Conservation (phyloP, 2,888 invertebrate genomes). For the Hydroisotoma schaefferi region DNA sequence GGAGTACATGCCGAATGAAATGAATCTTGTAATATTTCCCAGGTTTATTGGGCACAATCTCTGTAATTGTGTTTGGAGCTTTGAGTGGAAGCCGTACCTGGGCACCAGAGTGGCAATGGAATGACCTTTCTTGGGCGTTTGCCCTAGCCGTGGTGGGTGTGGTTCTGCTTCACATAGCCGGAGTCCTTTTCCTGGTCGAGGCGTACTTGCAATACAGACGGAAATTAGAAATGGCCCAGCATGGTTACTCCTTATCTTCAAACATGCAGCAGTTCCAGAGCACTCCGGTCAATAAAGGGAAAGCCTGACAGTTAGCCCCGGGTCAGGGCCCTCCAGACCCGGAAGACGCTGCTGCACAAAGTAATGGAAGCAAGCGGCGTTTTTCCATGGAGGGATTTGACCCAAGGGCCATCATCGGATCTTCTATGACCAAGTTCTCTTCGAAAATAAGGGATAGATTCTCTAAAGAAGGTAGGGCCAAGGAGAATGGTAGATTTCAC, state of each 20-base stretch:
- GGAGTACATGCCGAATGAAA: too few relatives aligned
- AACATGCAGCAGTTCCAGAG: background rate
- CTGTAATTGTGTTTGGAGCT: conserved; percentile 82
- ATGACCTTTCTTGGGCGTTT: conserved; percentile 94
- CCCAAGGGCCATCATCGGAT: background rate
- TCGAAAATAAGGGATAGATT: background rate
- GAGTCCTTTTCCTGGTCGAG: conserved; percentile 75
- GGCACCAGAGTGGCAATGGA: conserved; percentile 93
- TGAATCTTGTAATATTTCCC: too few relatives aligned
- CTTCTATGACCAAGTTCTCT: conserved; percentile 3
- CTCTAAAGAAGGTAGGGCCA: background rate
- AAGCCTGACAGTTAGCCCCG: conserved; percentile 45
- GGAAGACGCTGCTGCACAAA: background rate
- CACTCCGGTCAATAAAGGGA: conserved; percentile 7
- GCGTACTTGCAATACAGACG: conserved; percentile 62
- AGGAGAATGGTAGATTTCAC: background rate
- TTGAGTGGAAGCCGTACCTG: conserved; percentile 82
- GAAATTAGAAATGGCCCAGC: conserved; percentile 9
- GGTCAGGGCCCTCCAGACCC: conserved; percentile 14
- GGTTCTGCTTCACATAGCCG: conserved; percentile 67
- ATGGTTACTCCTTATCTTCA: conserved; percentile 25
- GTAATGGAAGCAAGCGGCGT: background rate
- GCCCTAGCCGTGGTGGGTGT: conserved; percentile 77
- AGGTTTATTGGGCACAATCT: conserved; percentile 73
- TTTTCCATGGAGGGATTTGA: background rate